Base-by-base conservation (phyloP, 2,113 vertebrate species). In the Maccullochella peelii region DNA sequence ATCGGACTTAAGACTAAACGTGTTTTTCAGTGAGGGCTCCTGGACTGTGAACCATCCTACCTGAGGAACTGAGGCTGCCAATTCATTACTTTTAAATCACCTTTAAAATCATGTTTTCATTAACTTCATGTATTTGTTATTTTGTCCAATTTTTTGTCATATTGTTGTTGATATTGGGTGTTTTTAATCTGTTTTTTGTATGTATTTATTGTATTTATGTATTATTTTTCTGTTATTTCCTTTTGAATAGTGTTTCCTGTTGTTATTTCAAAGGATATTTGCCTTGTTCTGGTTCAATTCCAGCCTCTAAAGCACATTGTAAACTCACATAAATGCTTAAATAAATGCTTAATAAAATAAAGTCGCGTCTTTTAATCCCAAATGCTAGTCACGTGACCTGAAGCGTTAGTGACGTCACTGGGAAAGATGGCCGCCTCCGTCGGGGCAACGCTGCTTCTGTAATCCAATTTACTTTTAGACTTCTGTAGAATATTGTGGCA, bases 391-490 rank as follows among this genome's bases (percentile, higher is more conserved):
- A 93, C 23, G 83, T 94, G 92, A 86, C 76, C 0, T 4, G 6
- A 4, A 1, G 3, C 18, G 10, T 12, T 0, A 0, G 15, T 90
- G 84, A 91, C 88, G 83, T 91, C 47, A 0, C 21, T 4, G 0
- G 5, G 0, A 38, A 94, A 95, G 44, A 96, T 95, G 95, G 93
- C 94, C n/a, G 92, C 94, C 27, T 54, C 78, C 93, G 1, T 47
- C 0, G 21, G 6, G 1, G 18, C 80, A 92, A 93, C 68, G 91
- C 84, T 82, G 88, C 8, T 42, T 4, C 21, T 10, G 42, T 90
- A 65, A 54, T 30, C 21, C 3, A 0, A 2, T 27, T 47, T 4
- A 14, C 0, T 47, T n/a, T 14, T 2, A 6, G 11, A 1, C 1
- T 70, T 36, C 23, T 54, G 40, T 7, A 1, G 25, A 42, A 8